These are phyloP conservation scores for Eilema sororculum DNA, from an alignment of 2,888 invertebrate genomes.

Conservation along the genomic window DNA sequence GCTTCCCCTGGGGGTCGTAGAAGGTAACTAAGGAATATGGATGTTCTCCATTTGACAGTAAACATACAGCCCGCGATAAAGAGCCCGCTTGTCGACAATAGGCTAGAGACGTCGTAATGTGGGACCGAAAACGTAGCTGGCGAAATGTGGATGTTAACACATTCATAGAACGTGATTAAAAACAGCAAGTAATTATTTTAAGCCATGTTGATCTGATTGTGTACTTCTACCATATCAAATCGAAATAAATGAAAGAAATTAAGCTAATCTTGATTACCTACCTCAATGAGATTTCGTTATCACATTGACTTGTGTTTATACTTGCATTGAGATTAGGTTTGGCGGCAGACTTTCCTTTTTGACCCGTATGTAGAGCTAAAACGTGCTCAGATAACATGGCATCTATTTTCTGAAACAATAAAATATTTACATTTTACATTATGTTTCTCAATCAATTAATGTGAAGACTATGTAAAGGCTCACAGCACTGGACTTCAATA, in stretches of 20 bases:
- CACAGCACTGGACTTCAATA: neutral
- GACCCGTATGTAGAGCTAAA: conserved; percentile 90
- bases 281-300: conserved; percentile 70
- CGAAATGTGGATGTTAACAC: too few species aligned
- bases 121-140: too few species aligned
- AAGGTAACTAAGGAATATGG: too few species aligned
- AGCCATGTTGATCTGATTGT: neutral
- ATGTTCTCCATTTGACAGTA: too few species aligned
- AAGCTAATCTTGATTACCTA: conserved; percentile 60
- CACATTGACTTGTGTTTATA: conserved; percentile 70
- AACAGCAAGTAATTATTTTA: neutral
- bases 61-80: too few species aligned
- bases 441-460: neutral
- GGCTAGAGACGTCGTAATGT: too few species aligned
- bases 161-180: neutral
- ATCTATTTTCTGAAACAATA: conserved; percentile 89
- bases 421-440: neutral
- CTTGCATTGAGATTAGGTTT: conserved; percentile 57
- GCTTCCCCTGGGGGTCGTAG: too few species aligned
- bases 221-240: neutral
- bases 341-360: conserved; percentile 58
- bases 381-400: conserved; percentile 93
- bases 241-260: neutral
- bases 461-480: too few species aligned
- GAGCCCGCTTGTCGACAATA: too few species aligned